Evolutionary conservation across 2,888 invertebrate species (phyloP).

Genomic region (Clivina fossor): DNA sequence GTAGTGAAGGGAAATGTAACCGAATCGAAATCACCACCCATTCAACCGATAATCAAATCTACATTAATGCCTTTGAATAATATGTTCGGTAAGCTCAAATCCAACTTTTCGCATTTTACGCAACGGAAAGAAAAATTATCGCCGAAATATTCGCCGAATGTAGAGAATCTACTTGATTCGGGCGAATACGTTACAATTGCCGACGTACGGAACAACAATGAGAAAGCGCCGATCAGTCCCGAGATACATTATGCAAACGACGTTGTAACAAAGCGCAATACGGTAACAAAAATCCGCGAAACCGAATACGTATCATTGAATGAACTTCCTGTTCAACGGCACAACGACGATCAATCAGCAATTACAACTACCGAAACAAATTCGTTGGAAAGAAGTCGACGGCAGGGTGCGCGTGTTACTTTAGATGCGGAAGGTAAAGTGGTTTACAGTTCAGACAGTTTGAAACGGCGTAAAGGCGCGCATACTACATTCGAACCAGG

Average conservation of each 20-base stretch:
- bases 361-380: constrained; percentile 45
- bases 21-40: constrained; percentile 33
- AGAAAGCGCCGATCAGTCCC: constrained; percentile 52
- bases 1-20: constrained; percentile 44
- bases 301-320: constrained; percentile 81
- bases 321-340: constrained; percentile 65
- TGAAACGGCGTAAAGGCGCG: constrained; percentile 75
- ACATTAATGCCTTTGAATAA: constrained; percentile 67
- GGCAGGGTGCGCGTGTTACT: constrained; percentile 76
- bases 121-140: constrained; percentile 51
- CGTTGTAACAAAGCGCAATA: constrained; percentile 64
- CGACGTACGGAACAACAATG: constrained; percentile 78
- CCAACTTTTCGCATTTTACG: constrained; percentile 47
- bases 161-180: constrained; percentile 53
- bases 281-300: constrained; percentile 60
- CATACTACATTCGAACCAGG: constrained; percentile 88
- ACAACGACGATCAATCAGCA: constrained; percentile 20
- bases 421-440: constrained; percentile 86
- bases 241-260: constrained; percentile 66
- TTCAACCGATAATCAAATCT: constrained; percentile 52
- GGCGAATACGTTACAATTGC: constrained; percentile 87
- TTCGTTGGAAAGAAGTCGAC: constrained; percentile 58
- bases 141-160: constrained; percentile 44
- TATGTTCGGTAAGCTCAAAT: constrained; percentile 70
- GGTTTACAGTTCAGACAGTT: constrained; percentile 83